Evolutionary conservation across 2,888 invertebrate genomes (phyloP).

Genomic region (Podabrus alpinus): DNA sequence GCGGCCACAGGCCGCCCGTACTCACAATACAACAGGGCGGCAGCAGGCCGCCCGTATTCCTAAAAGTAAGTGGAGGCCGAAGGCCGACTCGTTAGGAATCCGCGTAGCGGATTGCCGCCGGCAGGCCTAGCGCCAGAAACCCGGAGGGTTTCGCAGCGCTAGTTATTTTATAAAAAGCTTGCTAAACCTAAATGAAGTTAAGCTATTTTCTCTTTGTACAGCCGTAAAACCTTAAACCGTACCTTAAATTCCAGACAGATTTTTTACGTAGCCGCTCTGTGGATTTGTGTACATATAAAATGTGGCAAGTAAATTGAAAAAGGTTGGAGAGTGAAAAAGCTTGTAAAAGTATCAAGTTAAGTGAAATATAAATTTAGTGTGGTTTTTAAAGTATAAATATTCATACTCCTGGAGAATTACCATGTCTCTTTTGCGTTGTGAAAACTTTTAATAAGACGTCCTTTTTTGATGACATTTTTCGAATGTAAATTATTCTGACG

Average conservation of each 20-base stretch:
- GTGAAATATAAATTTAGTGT: slow-evolving; percentile 50
- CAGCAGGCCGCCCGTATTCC: too few relatives aligned
- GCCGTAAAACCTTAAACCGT: not conserved
- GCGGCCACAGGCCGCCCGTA: too few relatives aligned
- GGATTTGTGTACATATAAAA: not conserved
- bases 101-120: too few relatives aligned
- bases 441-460: slow-evolving; percentile 12
- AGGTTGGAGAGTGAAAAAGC: slow-evolving; percentile 52
- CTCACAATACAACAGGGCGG: too few relatives aligned
- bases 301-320: slow-evolving; percentile 44
- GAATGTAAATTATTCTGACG: not conserved
- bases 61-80: too few relatives aligned
- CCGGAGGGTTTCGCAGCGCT: too few relatives aligned
- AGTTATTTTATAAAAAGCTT: slow-evolving; percentile 16
- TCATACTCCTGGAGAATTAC: slow-evolving; percentile 44
- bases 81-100: too few relatives aligned
- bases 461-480: not conserved
- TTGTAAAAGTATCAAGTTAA: slow-evolving; percentile 50
- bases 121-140: too few relatives aligned
- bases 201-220: not conserved
- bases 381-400: slow-evolving; percentile 47
- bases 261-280: not conserved
- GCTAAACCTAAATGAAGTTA: slow-evolving; percentile 14
- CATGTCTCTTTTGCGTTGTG: slow-evolving; percentile 23
- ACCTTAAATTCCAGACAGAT: not conserved